A percentile compares a stretch with the other conserved stretches of the same genome.
Evolutionary conservation across 2,113 vertebrate genomes (phyloP).

Genomic region (Octodon degus): DNA sequence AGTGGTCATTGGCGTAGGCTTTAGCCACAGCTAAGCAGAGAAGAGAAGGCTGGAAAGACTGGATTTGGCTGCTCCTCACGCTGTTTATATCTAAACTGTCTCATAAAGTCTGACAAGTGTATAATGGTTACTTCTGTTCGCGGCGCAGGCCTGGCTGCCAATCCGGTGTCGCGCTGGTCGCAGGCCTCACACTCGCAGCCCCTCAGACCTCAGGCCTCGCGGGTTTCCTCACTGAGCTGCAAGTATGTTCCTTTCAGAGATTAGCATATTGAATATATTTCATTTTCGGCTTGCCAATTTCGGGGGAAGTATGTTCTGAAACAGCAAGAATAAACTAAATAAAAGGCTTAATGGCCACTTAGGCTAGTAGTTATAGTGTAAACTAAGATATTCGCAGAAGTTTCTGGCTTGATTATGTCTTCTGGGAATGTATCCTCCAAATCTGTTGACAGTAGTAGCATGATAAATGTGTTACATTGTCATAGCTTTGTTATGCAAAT

Average conservation of each 20-base stretch:
- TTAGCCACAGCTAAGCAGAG: conserved; percentile 37
- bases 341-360: conserved; percentile 1
- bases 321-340: conserved; percentile 5
- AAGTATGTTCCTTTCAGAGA: background rate
- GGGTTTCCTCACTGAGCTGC: background rate
- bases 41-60: background rate
- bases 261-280: conserved; percentile 29
- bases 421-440: background rate
- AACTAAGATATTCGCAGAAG: background rate
- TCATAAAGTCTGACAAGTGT: conserved; percentile 47
- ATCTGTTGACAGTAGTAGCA: background rate
- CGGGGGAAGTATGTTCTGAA: background rate
- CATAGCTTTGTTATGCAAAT: background rate
- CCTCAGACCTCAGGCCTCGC: background rate
- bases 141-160: background rate
- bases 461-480: background rate
- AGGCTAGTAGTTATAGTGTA: background rate
- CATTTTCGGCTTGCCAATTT: background rate
- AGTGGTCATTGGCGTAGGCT: conserved; percentile 30
- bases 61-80: background rate
- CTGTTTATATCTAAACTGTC: conserved; percentile 25
- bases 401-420: background rate
- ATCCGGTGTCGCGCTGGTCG: accelerated
- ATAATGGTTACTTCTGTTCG: conserved; percentile 56
- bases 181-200: background rate